Evolutionary conservation across 2,113 vertebrate species (phyloP).

Genomic region (Salvelinus sp.): DNA sequence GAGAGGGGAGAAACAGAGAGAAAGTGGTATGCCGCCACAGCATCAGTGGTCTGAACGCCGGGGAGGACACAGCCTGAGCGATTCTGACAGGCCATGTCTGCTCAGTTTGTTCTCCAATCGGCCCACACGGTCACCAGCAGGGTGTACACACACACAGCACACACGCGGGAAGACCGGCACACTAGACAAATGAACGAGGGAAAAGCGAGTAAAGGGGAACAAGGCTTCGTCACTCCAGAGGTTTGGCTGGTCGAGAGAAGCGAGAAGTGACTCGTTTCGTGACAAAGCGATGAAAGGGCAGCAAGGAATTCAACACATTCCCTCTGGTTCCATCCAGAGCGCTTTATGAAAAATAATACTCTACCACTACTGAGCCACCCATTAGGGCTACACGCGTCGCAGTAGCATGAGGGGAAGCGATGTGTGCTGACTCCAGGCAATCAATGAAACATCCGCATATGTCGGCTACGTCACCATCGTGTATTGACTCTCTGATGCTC

Average conservation of each 20-base stretch:
- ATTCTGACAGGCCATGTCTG: conserved; percentile 66
- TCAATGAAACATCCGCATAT: not conserved
- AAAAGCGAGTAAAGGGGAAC: not conserved
- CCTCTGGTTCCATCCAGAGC: conserved; percentile 47
- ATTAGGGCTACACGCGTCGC: conserved; percentile 43
- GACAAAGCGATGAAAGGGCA: conserved; percentile 43
- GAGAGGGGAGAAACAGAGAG: not conserved
- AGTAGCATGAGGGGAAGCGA: conserved; percentile 25
- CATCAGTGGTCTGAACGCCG: conserved; percentile 48
- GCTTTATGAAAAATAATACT: conserved; percentile 45
- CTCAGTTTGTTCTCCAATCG: conserved; percentile 65
- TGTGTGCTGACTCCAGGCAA: not conserved
- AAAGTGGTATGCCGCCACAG: not conserved
- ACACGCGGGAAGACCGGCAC: no score
- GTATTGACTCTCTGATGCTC: no score
- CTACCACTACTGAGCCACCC: conserved; percentile 40
- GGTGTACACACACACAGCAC: not conserved
- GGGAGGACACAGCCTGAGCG: conserved; percentile 53
- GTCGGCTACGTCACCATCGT: not conserved
- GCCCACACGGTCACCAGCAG: conserved; percentile 42
- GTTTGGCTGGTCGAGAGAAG: conserved; percentile 51
- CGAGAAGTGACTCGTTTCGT: conserved; percentile 25
- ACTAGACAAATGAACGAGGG: no score
- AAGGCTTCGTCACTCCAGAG: conserved; percentile 40
- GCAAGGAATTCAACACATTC: conserved; percentile 55